Conservation (phyloP, 2,888 invertebrate genomes). For the Hoplodrina ambigua region DNA sequence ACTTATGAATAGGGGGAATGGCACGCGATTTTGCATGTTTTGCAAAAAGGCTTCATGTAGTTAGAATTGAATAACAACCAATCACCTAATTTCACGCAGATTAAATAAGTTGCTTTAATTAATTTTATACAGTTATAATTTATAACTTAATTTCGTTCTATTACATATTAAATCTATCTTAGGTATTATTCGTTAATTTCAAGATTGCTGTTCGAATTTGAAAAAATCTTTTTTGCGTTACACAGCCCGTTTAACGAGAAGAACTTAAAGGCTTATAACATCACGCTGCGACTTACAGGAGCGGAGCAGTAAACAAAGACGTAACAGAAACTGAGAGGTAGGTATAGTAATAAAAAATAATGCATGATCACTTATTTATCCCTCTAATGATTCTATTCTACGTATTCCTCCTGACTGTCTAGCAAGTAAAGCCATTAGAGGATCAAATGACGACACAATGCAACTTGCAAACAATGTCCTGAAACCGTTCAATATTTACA, state of each 20-base stretch:
- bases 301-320: no score
- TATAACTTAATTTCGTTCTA: no score
- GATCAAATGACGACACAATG: slow-evolving; percentile 50
- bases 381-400: background rate
- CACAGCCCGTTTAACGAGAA: no score
- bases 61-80: background rate
- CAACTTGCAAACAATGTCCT: slow-evolving; percentile 41
- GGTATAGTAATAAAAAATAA: no score
- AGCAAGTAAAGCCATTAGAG: slow-evolving; percentile 32
- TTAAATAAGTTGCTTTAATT: background rate
- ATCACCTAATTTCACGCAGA: background rate
- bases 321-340: no score
- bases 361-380: background rate
- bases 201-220: no score
- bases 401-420: background rate
- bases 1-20: slow-evolving; percentile 13
- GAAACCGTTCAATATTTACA: slow-evolving; percentile 45
- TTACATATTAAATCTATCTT: no score
- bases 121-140: no score
- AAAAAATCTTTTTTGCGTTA: no score
- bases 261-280: no score
- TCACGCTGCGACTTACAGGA: no score
- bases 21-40: slow-evolving; percentile 33
- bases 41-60: background rate
- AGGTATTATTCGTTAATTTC: no score